Percentiles rank a stretch among this genome's conserved stretches.
These are phyloP conservation scores for Idaea aversata DNA, from an alignment of 2,888 invertebrate genomes.

Conservation along the genomic window DNA sequence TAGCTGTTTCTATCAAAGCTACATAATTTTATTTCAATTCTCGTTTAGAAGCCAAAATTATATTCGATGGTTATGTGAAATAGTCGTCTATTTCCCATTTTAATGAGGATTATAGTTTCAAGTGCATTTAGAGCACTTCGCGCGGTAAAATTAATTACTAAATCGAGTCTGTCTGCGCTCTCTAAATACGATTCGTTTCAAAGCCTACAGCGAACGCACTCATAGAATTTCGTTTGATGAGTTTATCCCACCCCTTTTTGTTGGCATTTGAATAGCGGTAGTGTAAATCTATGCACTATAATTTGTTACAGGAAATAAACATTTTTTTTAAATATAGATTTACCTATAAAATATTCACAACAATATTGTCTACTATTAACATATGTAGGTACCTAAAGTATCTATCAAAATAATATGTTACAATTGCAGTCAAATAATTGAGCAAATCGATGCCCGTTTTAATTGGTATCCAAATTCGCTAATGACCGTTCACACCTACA, in stretches of 20 bases:
- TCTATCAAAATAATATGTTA: background rate
- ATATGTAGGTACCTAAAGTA: background rate
- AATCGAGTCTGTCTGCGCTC: slow-evolving; percentile 66
- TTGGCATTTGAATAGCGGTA: slow-evolving; percentile 6
- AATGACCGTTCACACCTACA: slow-evolving; percentile 45
- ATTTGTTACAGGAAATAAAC: slow-evolving; percentile 12
- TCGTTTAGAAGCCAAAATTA: slow-evolving; percentile 74
- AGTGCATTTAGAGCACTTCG: slow-evolving; percentile 76
- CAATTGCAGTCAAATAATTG: background rate
- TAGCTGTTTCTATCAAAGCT: slow-evolving; percentile 36
- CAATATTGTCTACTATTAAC: background rate
- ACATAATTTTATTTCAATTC: slow-evolving; percentile 56
- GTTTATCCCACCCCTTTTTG: slow-evolving; percentile 39
- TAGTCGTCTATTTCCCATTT: slow-evolving; percentile 75
- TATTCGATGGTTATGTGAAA: slow-evolving; percentile 71
- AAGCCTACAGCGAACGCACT: slow-evolving; percentile 42
- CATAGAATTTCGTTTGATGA: slow-evolving; percentile 43
- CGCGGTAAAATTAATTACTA: slow-evolving; percentile 78
- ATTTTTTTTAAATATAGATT: background rate
- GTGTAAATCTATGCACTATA: background rate
- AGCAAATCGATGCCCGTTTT: slow-evolving; percentile 13
- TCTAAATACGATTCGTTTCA: slow-evolving; percentile 59
- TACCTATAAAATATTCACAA: background rate
- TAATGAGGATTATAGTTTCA: slow-evolving; percentile 78
- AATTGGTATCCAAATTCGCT: slow-evolving; percentile 25